Evolutionary conservation across 2,113 vertebrate genomes (phyloP).

Genomic region (Phylloscopus trochilus): DNA sequence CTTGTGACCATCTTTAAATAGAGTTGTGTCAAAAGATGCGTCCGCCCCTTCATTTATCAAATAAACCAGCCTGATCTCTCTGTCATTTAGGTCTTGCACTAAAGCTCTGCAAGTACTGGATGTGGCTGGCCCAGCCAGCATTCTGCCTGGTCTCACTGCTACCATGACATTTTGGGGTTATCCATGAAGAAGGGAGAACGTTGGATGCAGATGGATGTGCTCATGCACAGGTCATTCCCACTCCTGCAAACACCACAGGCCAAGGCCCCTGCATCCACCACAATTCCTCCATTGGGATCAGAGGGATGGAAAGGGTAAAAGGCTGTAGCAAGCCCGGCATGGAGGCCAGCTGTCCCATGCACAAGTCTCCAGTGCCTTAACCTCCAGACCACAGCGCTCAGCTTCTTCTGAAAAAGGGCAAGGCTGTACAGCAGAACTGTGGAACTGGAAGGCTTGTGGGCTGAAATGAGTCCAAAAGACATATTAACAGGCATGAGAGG

Average conservation of each 20-base stretch:
- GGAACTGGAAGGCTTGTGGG: neutral
- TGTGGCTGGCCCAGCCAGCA: rapidly evolving
- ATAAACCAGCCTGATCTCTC: neutral
- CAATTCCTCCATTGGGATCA: neutral
- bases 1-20: neutral
- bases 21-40: neutral
- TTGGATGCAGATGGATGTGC: rapidly evolving
- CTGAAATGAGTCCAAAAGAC: slow-evolving; percentile 60
- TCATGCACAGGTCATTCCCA: neutral
- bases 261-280: neutral
- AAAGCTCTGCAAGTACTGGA: neutral
- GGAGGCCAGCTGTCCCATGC: neutral
- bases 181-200: rapidly evolving
- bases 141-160: neutral
- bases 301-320: slow-evolving; percentile 13
- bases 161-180: neutral
- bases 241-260: neutral
- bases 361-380: slow-evolving; percentile 13
- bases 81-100: neutral
- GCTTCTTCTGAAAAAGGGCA: slow-evolving; percentile 50
- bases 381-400: slow-evolving; percentile 15
- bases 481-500: slow-evolving; percentile 45
- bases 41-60: neutral
- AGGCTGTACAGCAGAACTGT: slow-evolving; percentile 4
- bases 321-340: neutral